phyloP scores from a whole-genome alignment of 1,140 invertebrate genomes.

The Parapsyche elsis region DNA sequence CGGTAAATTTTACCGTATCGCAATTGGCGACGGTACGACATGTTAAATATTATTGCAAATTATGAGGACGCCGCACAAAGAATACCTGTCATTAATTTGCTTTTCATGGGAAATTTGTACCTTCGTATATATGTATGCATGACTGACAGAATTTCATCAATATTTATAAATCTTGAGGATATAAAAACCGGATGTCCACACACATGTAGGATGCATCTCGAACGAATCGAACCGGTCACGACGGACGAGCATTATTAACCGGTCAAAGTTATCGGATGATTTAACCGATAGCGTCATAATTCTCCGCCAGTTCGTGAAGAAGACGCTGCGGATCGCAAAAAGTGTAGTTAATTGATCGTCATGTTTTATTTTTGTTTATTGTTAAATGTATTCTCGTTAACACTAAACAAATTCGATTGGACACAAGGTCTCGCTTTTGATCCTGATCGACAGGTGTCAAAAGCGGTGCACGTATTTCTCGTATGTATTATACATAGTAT shows the following conservation, averaged over 20 bases:
- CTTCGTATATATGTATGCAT: no score
- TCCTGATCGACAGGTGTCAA: not conserved
- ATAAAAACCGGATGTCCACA: not conserved
- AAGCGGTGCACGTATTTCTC: not conserved
- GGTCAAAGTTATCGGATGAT: constrained; percentile 6
- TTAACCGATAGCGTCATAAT: constrained; percentile 30
- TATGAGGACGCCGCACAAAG: no score
- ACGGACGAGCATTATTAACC: not conserved
- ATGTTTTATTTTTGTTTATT: not conserved
- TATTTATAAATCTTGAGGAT: no score
- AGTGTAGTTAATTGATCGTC: not conserved
- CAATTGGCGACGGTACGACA: no score
- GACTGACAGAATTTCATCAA: no score
- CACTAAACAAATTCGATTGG: not conserved
- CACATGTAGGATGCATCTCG: constrained; percentile 1
- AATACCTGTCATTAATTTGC: no score
- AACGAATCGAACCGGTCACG: not conserved
- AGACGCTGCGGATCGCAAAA: not conserved
- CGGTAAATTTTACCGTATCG: no score
- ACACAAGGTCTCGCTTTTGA: not conserved
- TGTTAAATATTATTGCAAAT: no score
- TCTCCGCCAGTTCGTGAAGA: constrained; percentile 3
- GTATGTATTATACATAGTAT: not conserved
- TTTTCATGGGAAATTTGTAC: no score
- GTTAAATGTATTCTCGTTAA: not conserved